Percentiles rank a stretch among this genome's conserved stretches.
These are phyloP conservation scores for Atherinosoma microstoma DNA, from an alignment of 2,797 vertebrate genomes.

Conservation along the genomic window DNA sequence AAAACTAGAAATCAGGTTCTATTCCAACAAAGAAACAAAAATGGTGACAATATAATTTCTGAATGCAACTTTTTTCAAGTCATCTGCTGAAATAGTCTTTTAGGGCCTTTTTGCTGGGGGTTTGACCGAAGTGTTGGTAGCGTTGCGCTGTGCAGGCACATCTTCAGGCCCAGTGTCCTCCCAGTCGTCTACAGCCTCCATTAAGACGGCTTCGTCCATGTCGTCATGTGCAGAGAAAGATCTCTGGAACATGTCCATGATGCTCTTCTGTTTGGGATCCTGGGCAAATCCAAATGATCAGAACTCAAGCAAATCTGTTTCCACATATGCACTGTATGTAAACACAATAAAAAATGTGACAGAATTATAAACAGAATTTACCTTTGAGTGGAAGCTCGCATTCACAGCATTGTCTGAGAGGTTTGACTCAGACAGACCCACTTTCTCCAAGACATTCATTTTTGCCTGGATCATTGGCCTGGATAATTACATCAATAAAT, in stretches of 20 bases:
- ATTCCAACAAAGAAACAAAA: conserved; percentile 2
- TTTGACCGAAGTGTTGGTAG: conserved; percentile 33
- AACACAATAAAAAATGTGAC: not conserved
- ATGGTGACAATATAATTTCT: not conserved
- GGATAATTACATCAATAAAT: conserved; percentile 29
- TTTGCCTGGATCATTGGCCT: conserved; percentile 98
- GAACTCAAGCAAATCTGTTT: not conserved
- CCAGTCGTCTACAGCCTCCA: conserved; percentile 85
- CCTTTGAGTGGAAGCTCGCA: conserved; percentile 87
- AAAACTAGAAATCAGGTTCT: not conserved
- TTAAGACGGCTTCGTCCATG: conserved; percentile 80
- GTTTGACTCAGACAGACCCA: conserved; percentile 92
- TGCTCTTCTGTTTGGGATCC: conserved; percentile 89
- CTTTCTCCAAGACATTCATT: conserved; percentile 93
- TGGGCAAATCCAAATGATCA: conserved; percentile 54
- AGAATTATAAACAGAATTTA: conserved; percentile 36
- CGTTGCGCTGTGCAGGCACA: conserved; percentile 35
- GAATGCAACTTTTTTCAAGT: not conserved
- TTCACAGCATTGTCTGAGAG: conserved; percentile 89
- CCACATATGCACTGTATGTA: not conserved
- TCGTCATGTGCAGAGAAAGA: conserved; percentile 86
- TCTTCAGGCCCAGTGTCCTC: conserved; percentile 71
- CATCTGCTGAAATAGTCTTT: conserved; percentile 78
- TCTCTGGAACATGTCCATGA: conserved; percentile 92
- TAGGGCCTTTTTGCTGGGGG: conserved; percentile 78